These are phyloP conservation scores for Scylla paramamosain DNA, from an alignment of 1,140 invertebrate genomes.

Conservation along the genomic window DNA sequence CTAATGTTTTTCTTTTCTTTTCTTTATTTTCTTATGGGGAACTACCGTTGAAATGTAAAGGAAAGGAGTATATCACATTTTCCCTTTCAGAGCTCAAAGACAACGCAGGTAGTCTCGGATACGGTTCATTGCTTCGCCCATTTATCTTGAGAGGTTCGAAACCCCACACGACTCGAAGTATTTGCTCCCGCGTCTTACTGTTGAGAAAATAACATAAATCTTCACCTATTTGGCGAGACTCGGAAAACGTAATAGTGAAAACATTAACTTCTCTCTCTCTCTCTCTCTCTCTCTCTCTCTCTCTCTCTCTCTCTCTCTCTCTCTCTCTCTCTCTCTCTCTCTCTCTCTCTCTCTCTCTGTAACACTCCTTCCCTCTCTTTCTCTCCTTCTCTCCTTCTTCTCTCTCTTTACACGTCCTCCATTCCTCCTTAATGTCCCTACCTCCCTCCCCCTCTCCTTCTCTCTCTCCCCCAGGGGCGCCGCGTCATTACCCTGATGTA, in stretches of 20 bases:
- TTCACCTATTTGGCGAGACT: neutral
- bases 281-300: conserved; percentile 41
- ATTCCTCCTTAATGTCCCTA: neutral
- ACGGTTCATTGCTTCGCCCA: neutral
- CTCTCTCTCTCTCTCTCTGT: neutral
- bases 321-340: conserved; percentile 60
- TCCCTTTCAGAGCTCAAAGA: too few relatives aligned
- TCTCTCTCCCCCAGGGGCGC: neutral
- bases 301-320: conserved; percentile 59
- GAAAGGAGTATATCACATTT: too few relatives aligned
- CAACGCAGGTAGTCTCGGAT: neutral
- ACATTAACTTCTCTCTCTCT: conserved; percentile 29
- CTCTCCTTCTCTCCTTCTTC: neutral
- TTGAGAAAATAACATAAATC: conserved; percentile 34
- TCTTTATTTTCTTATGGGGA: too few relatives aligned
- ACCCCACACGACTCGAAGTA: neutral
- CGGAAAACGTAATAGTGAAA: neutral
- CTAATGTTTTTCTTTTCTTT: too few relatives aligned
- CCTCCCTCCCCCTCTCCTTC: neutral
- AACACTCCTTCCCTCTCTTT: neutral
- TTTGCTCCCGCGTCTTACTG: neutral
- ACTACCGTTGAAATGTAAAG: too few relatives aligned
- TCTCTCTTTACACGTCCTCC: neutral
- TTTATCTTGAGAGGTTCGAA: neutral
- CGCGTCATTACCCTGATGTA: neutral